Evolutionary conservation across 2,888 invertebrate genomes (phyloP).

Genomic region (Aricia artaxerxes): DNA sequence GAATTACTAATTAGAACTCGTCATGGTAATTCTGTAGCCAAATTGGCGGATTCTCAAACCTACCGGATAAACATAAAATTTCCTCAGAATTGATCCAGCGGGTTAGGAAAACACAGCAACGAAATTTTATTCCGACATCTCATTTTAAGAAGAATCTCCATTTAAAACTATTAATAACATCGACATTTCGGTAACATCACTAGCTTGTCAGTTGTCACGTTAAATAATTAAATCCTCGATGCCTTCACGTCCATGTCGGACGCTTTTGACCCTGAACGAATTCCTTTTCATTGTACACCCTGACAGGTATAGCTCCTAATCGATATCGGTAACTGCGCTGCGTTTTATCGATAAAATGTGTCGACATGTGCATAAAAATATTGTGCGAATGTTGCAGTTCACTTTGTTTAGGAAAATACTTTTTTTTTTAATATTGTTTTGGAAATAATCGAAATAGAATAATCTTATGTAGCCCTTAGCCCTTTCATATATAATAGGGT

Average conservation of each 20-base stretch:
- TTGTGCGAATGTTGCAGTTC: slow-evolving; percentile 27
- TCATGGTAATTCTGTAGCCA: neutral
- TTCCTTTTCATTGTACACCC: slow-evolving; percentile 35
- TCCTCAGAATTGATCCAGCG: neutral
- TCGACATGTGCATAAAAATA: slow-evolving; percentile 33
- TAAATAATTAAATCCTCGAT: slow-evolving; percentile 65
- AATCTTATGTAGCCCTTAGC: too few relatives aligned
- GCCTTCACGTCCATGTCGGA: slow-evolving; percentile 62
- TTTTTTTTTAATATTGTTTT: neutral
- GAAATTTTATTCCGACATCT: too few relatives aligned
- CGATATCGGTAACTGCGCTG: slow-evolving; percentile 43
- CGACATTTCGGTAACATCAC: slow-evolving; percentile 7
- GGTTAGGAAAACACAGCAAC: neutral
- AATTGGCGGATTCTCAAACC: neutral
- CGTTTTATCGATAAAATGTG: slow-evolving; percentile 48
- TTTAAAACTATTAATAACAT: neutral
- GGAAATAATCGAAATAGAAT: too few relatives aligned
- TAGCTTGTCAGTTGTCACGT: slow-evolving; percentile 40
- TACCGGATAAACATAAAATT: neutral
- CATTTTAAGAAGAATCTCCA: neutral
- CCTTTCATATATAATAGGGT: too few relatives aligned
- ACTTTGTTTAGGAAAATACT: neutral
- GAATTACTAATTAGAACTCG: slow-evolving; percentile 25
- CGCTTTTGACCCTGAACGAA: slow-evolving; percentile 48
- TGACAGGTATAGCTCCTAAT: slow-evolving; percentile 38